A percentile compares a stretch with the other conserved stretches of the same genome.
Conservation (phyloP, 2,797 vertebrate genomes). For the Silurus lanzhouensis region DNA sequence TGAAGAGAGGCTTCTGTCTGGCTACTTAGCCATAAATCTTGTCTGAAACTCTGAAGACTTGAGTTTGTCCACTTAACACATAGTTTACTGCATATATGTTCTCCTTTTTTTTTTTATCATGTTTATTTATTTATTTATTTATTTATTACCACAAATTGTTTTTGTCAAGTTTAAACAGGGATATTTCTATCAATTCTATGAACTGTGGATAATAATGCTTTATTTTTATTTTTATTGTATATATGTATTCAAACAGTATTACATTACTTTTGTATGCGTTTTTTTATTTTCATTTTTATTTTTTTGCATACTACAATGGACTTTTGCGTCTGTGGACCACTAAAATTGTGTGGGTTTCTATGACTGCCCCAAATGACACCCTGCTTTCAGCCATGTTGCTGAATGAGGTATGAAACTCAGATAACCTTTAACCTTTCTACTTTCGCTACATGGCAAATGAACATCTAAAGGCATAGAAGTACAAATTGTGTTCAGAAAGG, state of each 20-base stretch:
- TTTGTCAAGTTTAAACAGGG: not conserved
- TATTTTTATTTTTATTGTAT: too few relatives aligned
- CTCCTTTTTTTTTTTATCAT: not conserved
- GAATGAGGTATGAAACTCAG: not conserved
- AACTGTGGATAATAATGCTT: too few relatives aligned
- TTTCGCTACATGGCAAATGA: not conserved
- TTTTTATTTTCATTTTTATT: not conserved
- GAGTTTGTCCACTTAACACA: not conserved
- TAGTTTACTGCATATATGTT: not conserved
- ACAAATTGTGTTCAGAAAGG: slow-evolving; percentile 3
- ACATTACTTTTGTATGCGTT: not conserved
- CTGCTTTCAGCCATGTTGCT: not conserved
- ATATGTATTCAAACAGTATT: not conserved
- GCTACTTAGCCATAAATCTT: too few relatives aligned
- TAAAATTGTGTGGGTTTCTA: not conserved
- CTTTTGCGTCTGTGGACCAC: not conserved
- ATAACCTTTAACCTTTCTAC: slow-evolving; percentile 2
- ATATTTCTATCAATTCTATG: not conserved
- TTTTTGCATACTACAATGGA: not conserved
- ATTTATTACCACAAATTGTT: not conserved
- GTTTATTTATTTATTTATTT: not conserved
- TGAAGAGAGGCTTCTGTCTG: too few relatives aligned
- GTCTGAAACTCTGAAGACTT: not conserved
- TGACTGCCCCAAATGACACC: not conserved
- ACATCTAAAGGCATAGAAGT: not conserved